Conservation (phyloP, 2,797 vertebrate species). For the Oreochromis grahami region DNA sequence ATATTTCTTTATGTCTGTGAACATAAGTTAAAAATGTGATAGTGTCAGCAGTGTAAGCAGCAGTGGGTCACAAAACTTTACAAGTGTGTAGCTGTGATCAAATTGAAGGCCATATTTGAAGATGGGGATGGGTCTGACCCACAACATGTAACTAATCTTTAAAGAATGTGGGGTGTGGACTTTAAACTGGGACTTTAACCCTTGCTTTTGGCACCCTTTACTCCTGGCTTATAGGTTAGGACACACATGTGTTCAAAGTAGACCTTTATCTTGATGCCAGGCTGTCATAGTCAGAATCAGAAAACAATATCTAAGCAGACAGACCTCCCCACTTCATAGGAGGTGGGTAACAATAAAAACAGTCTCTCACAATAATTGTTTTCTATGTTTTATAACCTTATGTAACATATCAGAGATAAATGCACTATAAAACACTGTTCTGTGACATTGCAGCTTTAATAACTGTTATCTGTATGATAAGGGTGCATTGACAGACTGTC, state of each 20-base stretch:
- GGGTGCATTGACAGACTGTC: not conserved
- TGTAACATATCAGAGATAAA: not conserved
- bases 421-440: not conserved
- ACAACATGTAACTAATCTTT: not conserved
- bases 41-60: not conserved
- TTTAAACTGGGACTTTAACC: not conserved
- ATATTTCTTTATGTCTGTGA: not conserved
- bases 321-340: not conserved
- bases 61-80: not conserved
- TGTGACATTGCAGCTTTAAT: not conserved
- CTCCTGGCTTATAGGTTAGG: not conserved
- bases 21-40: not conserved
- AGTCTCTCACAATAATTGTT: too few relatives aligned
- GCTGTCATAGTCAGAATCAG: not conserved
- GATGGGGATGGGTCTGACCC: not conserved
- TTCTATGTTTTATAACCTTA: not conserved
- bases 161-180: not conserved
- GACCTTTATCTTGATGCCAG: not conserved
- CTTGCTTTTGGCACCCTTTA: not conserved
- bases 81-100: not conserved
- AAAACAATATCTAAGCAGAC: not conserved
- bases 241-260: not conserved
- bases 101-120: not conserved
- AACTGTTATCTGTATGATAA: not conserved
- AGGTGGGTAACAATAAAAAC: not conserved